Evolutionary conservation across 2,113 vertebrate genomes (phyloP).

Genomic region (human (Homo sapiens)): DNA sequence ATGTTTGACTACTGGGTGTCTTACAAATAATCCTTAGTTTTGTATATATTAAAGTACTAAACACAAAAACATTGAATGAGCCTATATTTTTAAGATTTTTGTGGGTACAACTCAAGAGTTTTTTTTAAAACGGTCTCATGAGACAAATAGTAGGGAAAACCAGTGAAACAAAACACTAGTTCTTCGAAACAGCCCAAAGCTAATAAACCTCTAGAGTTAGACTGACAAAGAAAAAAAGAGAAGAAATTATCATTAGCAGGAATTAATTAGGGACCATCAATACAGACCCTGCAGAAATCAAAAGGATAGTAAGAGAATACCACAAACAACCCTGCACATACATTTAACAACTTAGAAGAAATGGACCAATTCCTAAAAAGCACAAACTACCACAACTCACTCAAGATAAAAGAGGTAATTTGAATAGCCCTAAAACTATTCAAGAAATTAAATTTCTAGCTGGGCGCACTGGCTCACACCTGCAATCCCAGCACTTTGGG

Average conservation of each 20-base stretch:
- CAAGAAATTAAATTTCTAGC: not conserved
- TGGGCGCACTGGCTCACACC: too few relatives aligned
- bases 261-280: not conserved
- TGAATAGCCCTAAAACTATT: not conserved
- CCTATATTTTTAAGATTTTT: not conserved
- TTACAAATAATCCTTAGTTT: not conserved
- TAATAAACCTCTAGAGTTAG: not conserved
- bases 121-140: not conserved
- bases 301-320: not conserved
- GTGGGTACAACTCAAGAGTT: not conserved
- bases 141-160: not conserved
- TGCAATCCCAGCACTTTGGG: too few relatives aligned
- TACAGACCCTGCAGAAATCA: not conserved
- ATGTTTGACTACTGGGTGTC: not conserved
- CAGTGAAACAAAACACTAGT: not conserved
- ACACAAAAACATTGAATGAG: conserved; percentile 4
- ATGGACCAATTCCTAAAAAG: not conserved
- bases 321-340: not conserved
- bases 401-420: not conserved
- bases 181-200: not conserved
- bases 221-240: not conserved
- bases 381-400: not conserved
- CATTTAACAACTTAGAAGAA: not conserved
- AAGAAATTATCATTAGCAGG: not conserved
- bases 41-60: not conserved